Evolutionary conservation across 2,888 invertebrate genomes (phyloP).

Genomic region (Lottia gigantea): DNA sequence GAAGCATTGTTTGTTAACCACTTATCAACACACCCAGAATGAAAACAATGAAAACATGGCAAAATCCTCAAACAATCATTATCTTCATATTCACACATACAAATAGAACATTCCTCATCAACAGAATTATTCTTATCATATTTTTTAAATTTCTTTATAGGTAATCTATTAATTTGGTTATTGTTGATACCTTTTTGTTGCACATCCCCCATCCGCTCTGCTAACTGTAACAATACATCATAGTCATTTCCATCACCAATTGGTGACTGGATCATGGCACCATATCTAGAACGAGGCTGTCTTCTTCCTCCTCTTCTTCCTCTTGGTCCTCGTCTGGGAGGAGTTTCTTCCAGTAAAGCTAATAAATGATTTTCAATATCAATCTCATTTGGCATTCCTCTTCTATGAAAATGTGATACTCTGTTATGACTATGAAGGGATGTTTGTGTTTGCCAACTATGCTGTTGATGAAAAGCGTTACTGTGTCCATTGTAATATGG

Average conservation of each 20-base stretch:
- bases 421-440: no score
- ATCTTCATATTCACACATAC: slow-evolving; percentile 59
- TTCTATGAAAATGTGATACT: background rate
- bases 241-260: slow-evolving; percentile 35
- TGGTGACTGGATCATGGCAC: slow-evolving; percentile 21
- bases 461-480: slow-evolving; percentile 5
- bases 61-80: slow-evolving; percentile 56
- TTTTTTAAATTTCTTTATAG: slow-evolving; percentile 37
- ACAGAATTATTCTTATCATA: slow-evolving; percentile 21
- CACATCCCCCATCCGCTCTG: slow-evolving; percentile 49
- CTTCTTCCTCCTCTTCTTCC: slow-evolving; percentile 17
- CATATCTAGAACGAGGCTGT: slow-evolving; percentile 13
- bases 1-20: slow-evolving; percentile 43
- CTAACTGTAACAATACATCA: slow-evolving; percentile 44
- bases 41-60: slow-evolving; percentile 63
- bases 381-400: no score
- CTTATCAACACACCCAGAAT: slow-evolving; percentile 58
- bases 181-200: slow-evolving; percentile 41
- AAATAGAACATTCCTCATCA: slow-evolving; percentile 54
- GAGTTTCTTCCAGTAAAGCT: slow-evolving; percentile 15
- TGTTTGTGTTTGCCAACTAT: background rate
- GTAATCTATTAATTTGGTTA: slow-evolving; percentile 35
- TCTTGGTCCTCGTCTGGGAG: background rate
- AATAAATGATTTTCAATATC: slow-evolving; percentile 15
- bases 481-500: background rate